Evolutionary conservation across 1,140 invertebrate genomes (phyloP).

Genomic region (Campoletis sonorensis): DNA sequence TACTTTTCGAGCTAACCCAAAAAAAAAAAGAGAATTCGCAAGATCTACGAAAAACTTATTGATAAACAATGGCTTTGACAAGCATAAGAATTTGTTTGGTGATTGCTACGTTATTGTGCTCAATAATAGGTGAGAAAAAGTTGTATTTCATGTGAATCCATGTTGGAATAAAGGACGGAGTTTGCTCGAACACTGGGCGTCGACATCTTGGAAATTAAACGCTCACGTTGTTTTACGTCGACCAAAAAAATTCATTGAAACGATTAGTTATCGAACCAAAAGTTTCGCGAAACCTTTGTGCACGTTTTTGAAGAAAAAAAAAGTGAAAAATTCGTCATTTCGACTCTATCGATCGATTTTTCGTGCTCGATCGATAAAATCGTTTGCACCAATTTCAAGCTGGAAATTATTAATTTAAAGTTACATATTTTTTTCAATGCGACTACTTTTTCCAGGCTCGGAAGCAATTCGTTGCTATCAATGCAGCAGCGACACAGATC

Average conservation of each 20-base stretch:
- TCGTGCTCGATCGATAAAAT: too few species aligned
- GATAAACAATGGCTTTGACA: background rate
- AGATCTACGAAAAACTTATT: background rate
- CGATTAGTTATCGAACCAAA: background rate
- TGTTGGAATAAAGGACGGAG: background rate
- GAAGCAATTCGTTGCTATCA: constrained; percentile 89
- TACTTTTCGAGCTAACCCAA: background rate
- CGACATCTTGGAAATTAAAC: constrained; percentile 22
- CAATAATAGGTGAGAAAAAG: constrained; percentile 25
- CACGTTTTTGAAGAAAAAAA: background rate
- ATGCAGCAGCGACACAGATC: constrained; percentile 88
- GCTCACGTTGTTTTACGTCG: background rate
- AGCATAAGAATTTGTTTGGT: background rate
- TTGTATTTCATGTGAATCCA: background rate
- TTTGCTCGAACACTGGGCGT: constrained; percentile 24
- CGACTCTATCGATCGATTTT: background rate
- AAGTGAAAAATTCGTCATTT: background rate
- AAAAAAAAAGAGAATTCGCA: background rate
- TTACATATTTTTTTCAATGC: too few species aligned
- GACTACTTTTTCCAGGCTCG: constrained; percentile 76
- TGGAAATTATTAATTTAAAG: background rate
- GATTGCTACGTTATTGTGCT: constrained; percentile 21
- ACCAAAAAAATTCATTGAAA: background rate
- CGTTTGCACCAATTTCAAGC: too few species aligned
- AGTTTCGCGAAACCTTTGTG: background rate